These are phyloP conservation scores for Nyctibius bracteatus DNA, from an alignment of 2,113 vertebrate species.

Conservation along the genomic window DNA sequence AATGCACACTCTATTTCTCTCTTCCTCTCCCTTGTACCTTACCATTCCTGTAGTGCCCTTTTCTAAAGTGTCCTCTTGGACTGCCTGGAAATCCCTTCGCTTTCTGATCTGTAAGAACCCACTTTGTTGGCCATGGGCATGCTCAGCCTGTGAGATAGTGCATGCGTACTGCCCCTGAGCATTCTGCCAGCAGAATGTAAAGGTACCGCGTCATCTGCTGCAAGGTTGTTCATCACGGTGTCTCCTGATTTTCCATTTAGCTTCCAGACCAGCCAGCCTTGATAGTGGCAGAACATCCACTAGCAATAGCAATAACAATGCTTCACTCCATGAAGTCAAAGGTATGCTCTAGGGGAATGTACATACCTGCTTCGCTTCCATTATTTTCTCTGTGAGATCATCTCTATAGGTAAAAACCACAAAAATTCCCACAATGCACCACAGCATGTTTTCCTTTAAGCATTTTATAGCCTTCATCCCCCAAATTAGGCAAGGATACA, in stretches of 20 bases:
- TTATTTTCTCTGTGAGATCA: not conserved
- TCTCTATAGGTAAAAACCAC: not conserved
- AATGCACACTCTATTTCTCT: slow-evolving; percentile 32
- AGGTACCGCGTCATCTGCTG: slow-evolving; percentile 49
- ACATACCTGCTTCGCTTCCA: slow-evolving; percentile 4
- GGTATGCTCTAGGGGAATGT: slow-evolving; percentile 81
- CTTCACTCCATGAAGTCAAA: slow-evolving; percentile 90
- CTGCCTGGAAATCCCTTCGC: slow-evolving; percentile 63
- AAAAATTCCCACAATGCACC: not conserved
- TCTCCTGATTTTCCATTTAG: slow-evolving; percentile 82
- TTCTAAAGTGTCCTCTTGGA: slow-evolving; percentile 59
- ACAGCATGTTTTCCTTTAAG: not conserved
- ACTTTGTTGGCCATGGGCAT: slow-evolving; percentile 60
- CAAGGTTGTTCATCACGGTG: slow-evolving; percentile 60
- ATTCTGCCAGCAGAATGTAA: slow-evolving; percentile 71
- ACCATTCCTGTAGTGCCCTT: slow-evolving; percentile 46
- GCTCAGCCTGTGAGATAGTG: slow-evolving; percentile 65
- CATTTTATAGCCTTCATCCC: slow-evolving; percentile 11
- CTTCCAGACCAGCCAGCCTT: slow-evolving; percentile 93
- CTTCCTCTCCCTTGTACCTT: slow-evolving; percentile 38
- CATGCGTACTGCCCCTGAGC: slow-evolving; percentile 67
- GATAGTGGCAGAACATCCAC: slow-evolving; percentile 95
- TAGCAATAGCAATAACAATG: slow-evolving; percentile 98
- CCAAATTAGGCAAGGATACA: not conserved
- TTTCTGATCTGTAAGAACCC: slow-evolving; percentile 58